Base-by-base conservation (phyloP, 2,888 invertebrate species). In the Napeogenes inachia region DNA sequence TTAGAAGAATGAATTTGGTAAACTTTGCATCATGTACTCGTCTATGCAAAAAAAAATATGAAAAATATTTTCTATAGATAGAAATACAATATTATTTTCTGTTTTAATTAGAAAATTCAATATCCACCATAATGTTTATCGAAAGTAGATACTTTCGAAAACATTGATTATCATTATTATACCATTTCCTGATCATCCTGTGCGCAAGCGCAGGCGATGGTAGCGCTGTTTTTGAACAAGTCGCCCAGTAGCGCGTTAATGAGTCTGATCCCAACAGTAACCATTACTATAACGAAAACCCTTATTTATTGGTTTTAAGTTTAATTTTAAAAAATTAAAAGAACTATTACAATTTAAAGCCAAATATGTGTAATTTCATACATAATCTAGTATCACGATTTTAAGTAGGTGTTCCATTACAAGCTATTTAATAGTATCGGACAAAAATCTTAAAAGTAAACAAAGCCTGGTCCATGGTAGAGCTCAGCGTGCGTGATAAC, bases 231-330 rank as follows among this genome's bases (percentile, higher is more conserved):
- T 73, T 78, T 78, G 80, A 65, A 71, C 73, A 73, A 75, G 73
- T 74, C 77, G 78, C 72, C 73, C 81, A 76, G 85, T 80, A 81
- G 86, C 82, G 71, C 76, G 75, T 79, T 87, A 88, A 86, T 83
- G 85, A 84, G 79, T 72, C 73, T 77, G 82, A 81, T 84, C 84
- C 82, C 80, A 82, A 83, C 83, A 80, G 78, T 79, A 77, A 76
- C 21, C 30, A 50, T 30, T 12, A 42, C 42, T 42, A 42, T 42
- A 38, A 50, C 50, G 30, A 50, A 50, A 30, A 30, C 50, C 8
- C 12, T 30, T 50, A 30, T n/a, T 2, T 50, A 10, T 5, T 30
- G 21, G 21, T 21, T 50, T 50, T 30, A 12, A 50, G 8, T 6
- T 50, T 50, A 10, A 8, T 30, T 21, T 50, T 21, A 10, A 4